Percentiles rank a stretch among this genome's conserved stretches.
phyloP scores from a whole-genome alignment of 92 coral and sea anemone species.

The Desmophyllum pertusum region DNA sequence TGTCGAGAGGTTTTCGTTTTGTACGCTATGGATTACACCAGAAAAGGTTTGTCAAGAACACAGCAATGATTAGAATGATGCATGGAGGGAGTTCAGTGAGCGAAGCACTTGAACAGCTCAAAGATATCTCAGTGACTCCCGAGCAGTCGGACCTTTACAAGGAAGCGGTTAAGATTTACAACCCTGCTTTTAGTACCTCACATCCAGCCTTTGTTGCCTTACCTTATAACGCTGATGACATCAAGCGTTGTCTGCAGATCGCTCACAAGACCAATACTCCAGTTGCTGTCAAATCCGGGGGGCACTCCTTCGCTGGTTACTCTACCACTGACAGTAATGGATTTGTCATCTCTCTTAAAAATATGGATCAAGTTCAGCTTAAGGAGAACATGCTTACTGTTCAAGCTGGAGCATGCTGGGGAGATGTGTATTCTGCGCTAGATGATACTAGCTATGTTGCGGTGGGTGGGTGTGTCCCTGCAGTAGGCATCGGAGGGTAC shows the following conservation, averaged over 20 bases:
- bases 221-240: constrained; percentile 65
- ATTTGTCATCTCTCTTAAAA: constrained; percentile 82
- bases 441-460: constrained; percentile 75
- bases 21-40: neutral
- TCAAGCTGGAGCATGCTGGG: constrained; percentile 78
- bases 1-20: constrained; percentile 10
- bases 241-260: constrained; percentile 74
- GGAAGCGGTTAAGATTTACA: constrained; percentile 80
- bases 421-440: constrained; percentile 72
- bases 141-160: constrained; percentile 65
- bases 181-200: constrained; percentile 68
- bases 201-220: constrained; percentile 90
- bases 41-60: neutral
- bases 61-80: constrained; percentile 22
- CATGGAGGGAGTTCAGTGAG: constrained; percentile 9
- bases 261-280: constrained; percentile 58
- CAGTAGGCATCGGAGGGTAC: constrained; percentile 88
- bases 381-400: constrained; percentile 45
- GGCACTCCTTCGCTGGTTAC: constrained; percentile 87
- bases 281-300: constrained; percentile 84
- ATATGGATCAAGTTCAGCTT: constrained; percentile 58
- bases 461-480: constrained; percentile 88
- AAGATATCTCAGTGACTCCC: constrained; percentile 74
- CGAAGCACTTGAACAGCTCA: constrained; percentile 61
- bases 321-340: constrained; percentile 79